Evolutionary conservation across 2,797 vertebrate genomes (phyloP).

Genomic region (Iguana delicatissima): DNA sequence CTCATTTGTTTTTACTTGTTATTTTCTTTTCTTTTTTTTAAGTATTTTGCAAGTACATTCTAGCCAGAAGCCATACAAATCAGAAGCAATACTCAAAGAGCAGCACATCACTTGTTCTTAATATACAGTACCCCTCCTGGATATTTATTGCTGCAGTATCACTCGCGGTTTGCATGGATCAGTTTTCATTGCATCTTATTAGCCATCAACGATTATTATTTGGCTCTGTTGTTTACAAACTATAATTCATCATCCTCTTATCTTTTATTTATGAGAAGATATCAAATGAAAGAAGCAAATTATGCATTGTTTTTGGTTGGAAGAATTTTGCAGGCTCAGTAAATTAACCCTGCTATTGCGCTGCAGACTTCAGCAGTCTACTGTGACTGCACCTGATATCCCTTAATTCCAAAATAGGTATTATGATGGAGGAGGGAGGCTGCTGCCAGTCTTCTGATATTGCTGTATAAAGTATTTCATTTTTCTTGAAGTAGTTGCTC

Average conservation of each 20-base stretch:
- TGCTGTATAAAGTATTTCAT: not conserved
- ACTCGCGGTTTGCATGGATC: constrained; percentile 51
- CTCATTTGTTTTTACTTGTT: constrained; percentile 45
- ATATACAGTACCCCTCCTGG: constrained; percentile 35
- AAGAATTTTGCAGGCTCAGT: constrained; percentile 32
- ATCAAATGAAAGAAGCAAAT: constrained; percentile 64
- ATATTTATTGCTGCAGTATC: constrained; percentile 56
- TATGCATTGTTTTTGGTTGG: constrained; percentile 53
- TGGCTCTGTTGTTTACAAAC: constrained; percentile 70
- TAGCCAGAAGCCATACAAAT: constrained; percentile 40
- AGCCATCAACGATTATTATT: constrained; percentile 70
- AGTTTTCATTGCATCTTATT: constrained; percentile 65
- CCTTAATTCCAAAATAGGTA: constrained; percentile 24
- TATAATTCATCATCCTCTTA: constrained; percentile 68
- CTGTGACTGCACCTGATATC: constrained; percentile 56
- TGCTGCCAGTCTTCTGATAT: not conserved
- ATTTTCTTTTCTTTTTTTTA: not conserved
- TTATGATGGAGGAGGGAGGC: constrained; percentile 12
- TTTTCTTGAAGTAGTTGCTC: not conserved
- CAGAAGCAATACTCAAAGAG: constrained; percentile 61
- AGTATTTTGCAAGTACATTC: constrained; percentile 42
- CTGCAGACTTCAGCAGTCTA: constrained; percentile 34
- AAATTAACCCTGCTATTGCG: constrained; percentile 47
- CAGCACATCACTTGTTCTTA: constrained; percentile 49
- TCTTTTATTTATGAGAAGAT: constrained; percentile 77